Base-by-base conservation (phyloP, 2,797 vertebrate species). In the Acanthornis magna region DNA sequence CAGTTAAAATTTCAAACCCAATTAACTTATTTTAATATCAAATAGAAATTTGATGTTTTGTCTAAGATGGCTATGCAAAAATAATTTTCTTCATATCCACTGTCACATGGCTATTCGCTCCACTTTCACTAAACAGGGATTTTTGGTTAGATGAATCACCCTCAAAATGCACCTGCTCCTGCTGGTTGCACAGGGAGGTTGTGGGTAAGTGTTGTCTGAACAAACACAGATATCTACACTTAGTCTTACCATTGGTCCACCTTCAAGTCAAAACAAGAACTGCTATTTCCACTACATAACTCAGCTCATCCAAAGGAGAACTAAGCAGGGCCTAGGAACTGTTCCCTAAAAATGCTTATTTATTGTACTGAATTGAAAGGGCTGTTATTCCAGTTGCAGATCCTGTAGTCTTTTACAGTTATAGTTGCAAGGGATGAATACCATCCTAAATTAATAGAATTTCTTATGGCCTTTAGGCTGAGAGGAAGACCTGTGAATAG, bases 401-500 rank as follows among this genome's bases (percentile, higher is more conserved):
- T 21, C 5, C 54, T 72, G 20, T 32, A 67, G 43, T 40, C 26
- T 61, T 74, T 78, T 51, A 86, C 14, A 21, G 8, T 38, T 63
- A 43, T 10, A 86, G 13, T 17, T 83, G 5, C 34, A 38, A 54
- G 36, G 67, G 21, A 74, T 60, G 2, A 77, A 71, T 42, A 5
- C 9, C 12, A 51, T 68, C 16, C 27, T 77, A 38, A 84, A 73
- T 77, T 77, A 86, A 91, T 68, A 67, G 9, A 75, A 60, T 85
- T 91, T 85, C 22, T 79, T n/a, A 17, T 7, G 55, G 11, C 8
- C 42, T 68, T 74, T 79, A 45, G 30, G 40, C 27, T 74, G 76
- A 86, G 38, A 76, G 47, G 40, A 81, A 74, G 40, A 65, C 36
- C 54, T 81, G 40, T 81, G 23, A 88, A 80, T 90, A 90, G 50